Percentiles rank a stretch among this genome's conserved stretches.
These are phyloP conservation scores for Bugula neritina DNA, from an alignment of 2,888 invertebrate genomes.

Conservation along the genomic window DNA sequence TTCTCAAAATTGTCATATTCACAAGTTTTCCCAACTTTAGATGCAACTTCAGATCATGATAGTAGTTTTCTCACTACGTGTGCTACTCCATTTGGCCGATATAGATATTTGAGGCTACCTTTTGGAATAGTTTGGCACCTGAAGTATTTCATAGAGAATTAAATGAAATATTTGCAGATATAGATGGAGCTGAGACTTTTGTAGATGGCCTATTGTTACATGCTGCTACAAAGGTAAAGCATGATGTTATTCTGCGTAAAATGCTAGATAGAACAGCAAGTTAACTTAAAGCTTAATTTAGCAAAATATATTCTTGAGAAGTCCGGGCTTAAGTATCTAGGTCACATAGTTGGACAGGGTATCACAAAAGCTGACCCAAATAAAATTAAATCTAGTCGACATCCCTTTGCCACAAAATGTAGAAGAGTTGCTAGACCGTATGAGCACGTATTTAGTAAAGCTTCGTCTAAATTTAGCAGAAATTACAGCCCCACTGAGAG, in stretches of 20 bases:
- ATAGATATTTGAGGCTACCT: too few species aligned
- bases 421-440: conserved; percentile 16
- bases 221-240: background rate
- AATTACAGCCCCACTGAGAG: too few species aligned
- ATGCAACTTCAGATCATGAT: background rate
- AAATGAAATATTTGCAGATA: background rate
- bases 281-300: background rate
- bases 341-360: too few species aligned
- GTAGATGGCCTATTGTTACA: background rate
- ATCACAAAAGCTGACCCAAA: too few species aligned
- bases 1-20: too few species aligned
- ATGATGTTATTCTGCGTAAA: background rate
- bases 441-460: conserved; percentile 24
- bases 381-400: too few species aligned
- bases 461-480: background rate
- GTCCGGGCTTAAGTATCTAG: too few species aligned
- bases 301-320: too few species aligned
- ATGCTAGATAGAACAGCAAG: background rate
- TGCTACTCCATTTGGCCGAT: conserved; percentile 13
- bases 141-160: conserved; percentile 1
- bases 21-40: conserved; percentile 19
- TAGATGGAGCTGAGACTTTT: too few species aligned
- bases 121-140: background rate
- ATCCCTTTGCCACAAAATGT: too few species aligned
- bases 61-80: conserved; percentile 16